Evolutionary conservation across 2,113 vertebrate genomes (phyloP).

Genomic region (Osmerus eperlanus): DNA sequence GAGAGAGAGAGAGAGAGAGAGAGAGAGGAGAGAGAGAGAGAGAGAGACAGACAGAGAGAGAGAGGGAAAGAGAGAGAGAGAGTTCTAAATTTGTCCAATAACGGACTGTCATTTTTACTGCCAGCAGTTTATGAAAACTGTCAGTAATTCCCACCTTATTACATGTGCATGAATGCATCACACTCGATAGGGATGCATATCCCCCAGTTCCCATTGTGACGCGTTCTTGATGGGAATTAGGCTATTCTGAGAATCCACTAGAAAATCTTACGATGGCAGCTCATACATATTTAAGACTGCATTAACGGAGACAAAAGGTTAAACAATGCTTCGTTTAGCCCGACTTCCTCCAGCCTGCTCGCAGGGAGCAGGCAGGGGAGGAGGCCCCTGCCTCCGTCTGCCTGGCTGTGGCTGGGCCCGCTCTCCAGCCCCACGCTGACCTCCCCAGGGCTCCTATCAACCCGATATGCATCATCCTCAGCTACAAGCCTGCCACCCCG

Average conservation of each 20-base stretch:
- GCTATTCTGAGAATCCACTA: slow-evolving; percentile 26
- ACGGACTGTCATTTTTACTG: slow-evolving; percentile 18
- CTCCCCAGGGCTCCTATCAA: too few relatives aligned
- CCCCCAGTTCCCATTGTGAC: slow-evolving; percentile 18
- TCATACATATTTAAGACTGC: slow-evolving; percentile 23
- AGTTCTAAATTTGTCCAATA: slow-evolving; percentile 6
- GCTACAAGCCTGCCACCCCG: too few relatives aligned
- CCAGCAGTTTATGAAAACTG: slow-evolving; percentile 19
- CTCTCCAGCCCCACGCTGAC: too few relatives aligned
- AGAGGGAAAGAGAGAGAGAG: too few relatives aligned
- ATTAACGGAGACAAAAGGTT: slow-evolving; percentile 8
- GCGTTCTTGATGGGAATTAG: slow-evolving; percentile 23
- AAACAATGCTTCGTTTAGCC: slow-evolving; percentile 1
- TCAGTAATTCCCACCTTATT: slow-evolving; percentile 27
- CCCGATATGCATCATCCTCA: too few relatives aligned
- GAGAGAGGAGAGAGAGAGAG: too few relatives aligned
- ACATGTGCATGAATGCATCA: slow-evolving; percentile 11
- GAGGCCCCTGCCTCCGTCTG: too few relatives aligned
- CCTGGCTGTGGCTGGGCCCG: too few relatives aligned
- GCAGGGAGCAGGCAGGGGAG: not conserved
- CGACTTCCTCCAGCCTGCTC: not conserved
- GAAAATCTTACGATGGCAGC: slow-evolving; percentile 4
- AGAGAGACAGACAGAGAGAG: too few relatives aligned
- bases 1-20: too few relatives aligned
- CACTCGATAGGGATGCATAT: slow-evolving; percentile 1